Evolutionary conservation across 2,797 vertebrate species (phyloP), one percentile per base, ranked within the genome.

Genomic region (Neopelma chrysocephalum): DNA sequence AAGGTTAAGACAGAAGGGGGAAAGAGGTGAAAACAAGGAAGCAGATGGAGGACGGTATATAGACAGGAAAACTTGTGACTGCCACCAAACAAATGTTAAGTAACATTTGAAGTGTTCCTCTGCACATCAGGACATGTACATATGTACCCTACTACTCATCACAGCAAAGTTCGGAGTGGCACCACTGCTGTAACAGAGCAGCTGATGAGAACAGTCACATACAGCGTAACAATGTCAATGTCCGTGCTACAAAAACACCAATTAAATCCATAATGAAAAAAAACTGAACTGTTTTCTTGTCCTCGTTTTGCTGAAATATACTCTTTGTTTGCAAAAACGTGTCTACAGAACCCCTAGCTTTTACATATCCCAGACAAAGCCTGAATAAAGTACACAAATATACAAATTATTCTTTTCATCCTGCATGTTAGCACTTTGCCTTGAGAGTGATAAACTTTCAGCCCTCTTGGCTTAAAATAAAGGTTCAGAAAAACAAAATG

Each of bases 211-310:
- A 54, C 13, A 40, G 51, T 19, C 20, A 1, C 34, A 66, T 7
- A 66, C 48, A 75, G 10, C 0, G 10, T 23, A 54, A 54, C 12
- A 0, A 14, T 1, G 14, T 11, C 81, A 65, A 14, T 1, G 1
- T 3, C 51, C 23, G 11, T 9, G 43, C 27, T 50, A 19, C 42
- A 89, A 56, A 78, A 47, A 6, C 45, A 45, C 36, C 70, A 43
- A 4, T 5, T 15, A 29, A 79, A 80, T 4, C 48, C 23, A 14
- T 8, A 45, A 73, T 4, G 2, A 11, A 26, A 68, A 84, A 69
- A 38, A 11, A 5, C 0, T 1, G 1, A 76, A 69, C 17, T 34
- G 3, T 27, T 53, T 60, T 45, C 58, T 68, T 32, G 36, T 6
- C 48, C 20, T 75, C 11, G 3, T 66, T 90, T 70, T 56, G 19